A percentile compares a stretch with the other conserved stretches of the same genome.
phyloP scores from a whole-genome alignment of 1,140 invertebrate genomes.

The Drosophila willistoni region DNA sequence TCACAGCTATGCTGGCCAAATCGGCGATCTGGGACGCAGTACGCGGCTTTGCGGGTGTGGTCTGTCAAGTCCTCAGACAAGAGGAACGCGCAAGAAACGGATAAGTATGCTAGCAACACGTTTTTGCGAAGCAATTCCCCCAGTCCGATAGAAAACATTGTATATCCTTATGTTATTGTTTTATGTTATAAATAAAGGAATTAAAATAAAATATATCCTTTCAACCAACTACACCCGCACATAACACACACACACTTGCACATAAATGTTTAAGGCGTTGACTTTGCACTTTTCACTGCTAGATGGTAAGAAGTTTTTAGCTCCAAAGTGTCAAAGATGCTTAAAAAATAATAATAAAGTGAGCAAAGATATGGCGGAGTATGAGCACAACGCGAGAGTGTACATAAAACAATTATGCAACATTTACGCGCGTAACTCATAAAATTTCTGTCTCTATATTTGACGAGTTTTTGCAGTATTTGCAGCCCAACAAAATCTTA shows the following conservation, averaged over 20 bases:
- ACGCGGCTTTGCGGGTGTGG: too few species aligned
- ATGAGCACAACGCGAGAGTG: constrained; percentile 4
- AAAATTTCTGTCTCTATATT: too few species aligned
- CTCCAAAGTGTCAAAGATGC: constrained; percentile 42
- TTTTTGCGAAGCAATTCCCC: too few species aligned
- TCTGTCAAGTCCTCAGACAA: too few species aligned
- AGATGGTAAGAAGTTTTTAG: constrained; percentile 32
- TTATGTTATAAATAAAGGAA: too few species aligned
- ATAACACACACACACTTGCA: constrained; percentile 26
- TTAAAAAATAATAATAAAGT: constrained; percentile 32
- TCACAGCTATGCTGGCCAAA: too few species aligned
- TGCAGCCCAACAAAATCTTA: background rate
- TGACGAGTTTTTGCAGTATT: background rate
- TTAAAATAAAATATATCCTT: too few species aligned
- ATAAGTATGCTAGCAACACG: too few species aligned
- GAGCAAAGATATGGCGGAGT: constrained; percentile 10
- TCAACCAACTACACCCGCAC: constrained; percentile 8
- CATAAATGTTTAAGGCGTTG: constrained; percentile 59
- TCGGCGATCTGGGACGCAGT: too few species aligned
- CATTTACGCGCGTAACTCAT: constrained; percentile 66
- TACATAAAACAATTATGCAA: constrained; percentile 68
- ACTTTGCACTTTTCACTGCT: constrained; percentile 61
- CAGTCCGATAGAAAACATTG: too few species aligned
- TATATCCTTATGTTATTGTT: too few species aligned
- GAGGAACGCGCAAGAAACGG: too few species aligned